Conservation (phyloP, 2,797 vertebrate genomes). For the Aldrovandia affinis region DNA sequence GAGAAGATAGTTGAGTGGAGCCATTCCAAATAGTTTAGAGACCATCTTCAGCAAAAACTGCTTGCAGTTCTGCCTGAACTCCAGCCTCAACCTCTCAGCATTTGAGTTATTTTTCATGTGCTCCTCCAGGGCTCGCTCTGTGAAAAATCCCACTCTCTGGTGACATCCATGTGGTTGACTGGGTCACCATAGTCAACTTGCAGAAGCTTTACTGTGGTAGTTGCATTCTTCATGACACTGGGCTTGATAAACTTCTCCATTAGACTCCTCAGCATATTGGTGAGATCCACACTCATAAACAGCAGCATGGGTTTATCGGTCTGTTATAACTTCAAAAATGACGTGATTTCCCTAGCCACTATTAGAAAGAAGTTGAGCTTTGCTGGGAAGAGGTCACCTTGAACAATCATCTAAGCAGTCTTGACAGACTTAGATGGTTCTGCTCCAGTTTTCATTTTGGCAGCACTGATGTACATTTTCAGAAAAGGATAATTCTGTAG, state of each 20-base stretch:
- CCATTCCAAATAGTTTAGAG: constrained; percentile 39
- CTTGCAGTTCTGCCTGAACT: constrained; percentile 40
- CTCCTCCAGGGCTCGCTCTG: constrained; percentile 32
- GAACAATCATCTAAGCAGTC: constrained; percentile 35
- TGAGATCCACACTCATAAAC: constrained; percentile 35
- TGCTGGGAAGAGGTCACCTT: constrained; percentile 36
- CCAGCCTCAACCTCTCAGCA: constrained; percentile 28
- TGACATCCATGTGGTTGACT: constrained; percentile 40
- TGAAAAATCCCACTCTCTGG: constrained; percentile 37
- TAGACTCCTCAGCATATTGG: constrained; percentile 32
- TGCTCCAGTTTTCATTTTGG: constrained; percentile 34
- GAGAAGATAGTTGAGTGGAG: constrained; percentile 36
- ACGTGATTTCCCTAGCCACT: constrained; percentile 30
- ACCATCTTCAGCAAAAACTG: constrained; percentile 38
- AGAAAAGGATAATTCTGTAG: constrained; percentile 38
- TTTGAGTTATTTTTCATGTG: constrained; percentile 27
- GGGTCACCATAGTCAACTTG: constrained; percentile 38
- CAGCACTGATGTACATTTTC: constrained; percentile 40
- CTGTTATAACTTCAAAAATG: constrained; percentile 43
- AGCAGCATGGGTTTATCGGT: constrained; percentile 34
- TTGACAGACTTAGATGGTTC: constrained; percentile 41
- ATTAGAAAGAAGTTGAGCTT: constrained; percentile 41
- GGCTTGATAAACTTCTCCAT: constrained; percentile 36
- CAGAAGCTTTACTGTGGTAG: constrained; percentile 30
- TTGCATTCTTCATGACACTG: constrained; percentile 38